These are phyloP conservation scores for Pseudeuparius sepicola DNA, from an alignment of 2,888 invertebrate genomes.

Conservation along the genomic window DNA sequence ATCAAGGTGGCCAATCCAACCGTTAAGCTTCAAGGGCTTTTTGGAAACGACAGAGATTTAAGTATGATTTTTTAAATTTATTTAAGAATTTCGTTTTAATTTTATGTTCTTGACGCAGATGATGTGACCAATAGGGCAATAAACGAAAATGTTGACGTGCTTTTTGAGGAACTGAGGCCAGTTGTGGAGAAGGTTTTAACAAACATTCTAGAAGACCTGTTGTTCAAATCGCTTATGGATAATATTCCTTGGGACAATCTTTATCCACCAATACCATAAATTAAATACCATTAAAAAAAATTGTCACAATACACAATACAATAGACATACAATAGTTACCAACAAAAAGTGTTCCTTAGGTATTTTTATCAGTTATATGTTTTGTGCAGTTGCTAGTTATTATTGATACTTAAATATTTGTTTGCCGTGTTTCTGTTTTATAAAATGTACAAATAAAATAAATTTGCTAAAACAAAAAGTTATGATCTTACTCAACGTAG, in stretches of 20 bases:
- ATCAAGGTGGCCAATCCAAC: slow-evolving; percentile 21
- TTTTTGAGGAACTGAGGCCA: slow-evolving; percentile 33
- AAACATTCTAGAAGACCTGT: slow-evolving; percentile 19
- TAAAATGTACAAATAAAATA: too few relatives aligned
- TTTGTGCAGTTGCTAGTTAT: too few relatives aligned
- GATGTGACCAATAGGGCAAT: slow-evolving; percentile 29
- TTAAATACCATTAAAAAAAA: slow-evolving; percentile 4
- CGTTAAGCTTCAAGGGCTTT: slow-evolving; percentile 23
- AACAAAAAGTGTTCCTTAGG: too few relatives aligned
- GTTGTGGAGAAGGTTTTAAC: slow-evolving; percentile 25
- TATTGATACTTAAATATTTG: too few relatives aligned
- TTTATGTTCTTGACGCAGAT: too few relatives aligned
- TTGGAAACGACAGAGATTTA: slow-evolving; percentile 23
- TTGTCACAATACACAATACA: not conserved
- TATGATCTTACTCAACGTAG: too few relatives aligned
- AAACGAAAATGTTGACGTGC: slow-evolving; percentile 31
- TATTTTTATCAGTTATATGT: too few relatives aligned
- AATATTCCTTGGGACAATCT: slow-evolving; percentile 24
- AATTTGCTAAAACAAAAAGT: too few relatives aligned
- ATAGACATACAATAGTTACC: too few relatives aligned
- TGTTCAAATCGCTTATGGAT: slow-evolving; percentile 16
- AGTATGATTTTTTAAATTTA: too few relatives aligned
- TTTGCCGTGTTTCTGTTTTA: too few relatives aligned
- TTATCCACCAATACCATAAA: slow-evolving; percentile 17
- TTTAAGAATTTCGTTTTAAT: too few relatives aligned